These are phyloP conservation scores for Nyleta sp. DNA, from an alignment of 2,888 invertebrate species.

Conservation along the genomic window DNA sequence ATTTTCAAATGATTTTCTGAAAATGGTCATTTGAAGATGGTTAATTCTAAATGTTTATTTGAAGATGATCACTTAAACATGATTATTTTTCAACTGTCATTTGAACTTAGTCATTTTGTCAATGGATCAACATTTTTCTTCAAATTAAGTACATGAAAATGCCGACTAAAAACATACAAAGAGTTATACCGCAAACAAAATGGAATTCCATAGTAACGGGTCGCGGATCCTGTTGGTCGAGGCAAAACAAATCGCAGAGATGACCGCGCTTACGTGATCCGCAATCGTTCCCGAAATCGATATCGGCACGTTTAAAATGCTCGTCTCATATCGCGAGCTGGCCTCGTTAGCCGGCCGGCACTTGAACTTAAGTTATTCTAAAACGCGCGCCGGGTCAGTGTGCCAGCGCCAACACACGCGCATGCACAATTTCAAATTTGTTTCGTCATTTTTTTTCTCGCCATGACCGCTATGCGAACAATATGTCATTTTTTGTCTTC, in stretches of 20 bases:
- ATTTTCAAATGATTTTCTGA: too few relatives aligned
- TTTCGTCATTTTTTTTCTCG: slow-evolving; percentile 1
- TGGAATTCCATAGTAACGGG: too few relatives aligned
- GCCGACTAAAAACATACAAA: too few relatives aligned
- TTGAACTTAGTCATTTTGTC: too few relatives aligned
- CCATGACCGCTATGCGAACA: slow-evolving; percentile 38
- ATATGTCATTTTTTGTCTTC: slow-evolving; percentile 25
- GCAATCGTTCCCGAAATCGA: slow-evolving; percentile 50
- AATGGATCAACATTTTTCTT: too few relatives aligned
- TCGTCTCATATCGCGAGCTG: slow-evolving; percentile 68
- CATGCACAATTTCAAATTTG: not conserved
- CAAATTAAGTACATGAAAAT: too few relatives aligned
- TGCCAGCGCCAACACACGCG: slow-evolving; percentile 66
- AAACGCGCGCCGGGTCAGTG: slow-evolving; percentile 77
- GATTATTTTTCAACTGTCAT: too few relatives aligned
- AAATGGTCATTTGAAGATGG: too few relatives aligned
- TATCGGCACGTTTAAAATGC: slow-evolving; percentile 68
- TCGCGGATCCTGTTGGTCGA: slow-evolving; percentile 13
- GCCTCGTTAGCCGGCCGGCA: slow-evolving; percentile 73
- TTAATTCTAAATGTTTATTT: too few relatives aligned
- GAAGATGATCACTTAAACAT: too few relatives aligned
- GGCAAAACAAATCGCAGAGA: slow-evolving; percentile 29
- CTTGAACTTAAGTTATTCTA: slow-evolving; percentile 77
- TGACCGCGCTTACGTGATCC: slow-evolving; percentile 27
- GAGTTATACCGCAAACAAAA: too few relatives aligned